Percentiles rank a stretch among this genome's conserved stretches.
phyloP scores from a whole-genome alignment of 1,140 invertebrate genomes.

The Nasonia vitripennis region DNA sequence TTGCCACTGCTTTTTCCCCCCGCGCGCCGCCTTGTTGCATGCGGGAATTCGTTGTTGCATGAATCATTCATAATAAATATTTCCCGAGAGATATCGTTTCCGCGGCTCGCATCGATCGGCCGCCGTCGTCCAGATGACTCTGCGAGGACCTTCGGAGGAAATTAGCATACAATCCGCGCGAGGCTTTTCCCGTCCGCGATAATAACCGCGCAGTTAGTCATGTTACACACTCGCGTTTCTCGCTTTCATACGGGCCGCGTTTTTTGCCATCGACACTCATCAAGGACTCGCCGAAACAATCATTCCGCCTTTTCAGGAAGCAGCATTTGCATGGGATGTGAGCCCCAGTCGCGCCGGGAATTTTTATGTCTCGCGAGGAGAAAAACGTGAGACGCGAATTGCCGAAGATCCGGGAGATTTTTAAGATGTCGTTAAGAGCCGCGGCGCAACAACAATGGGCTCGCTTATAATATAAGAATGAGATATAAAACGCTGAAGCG shows the following conservation, averaged over 20 bases:
- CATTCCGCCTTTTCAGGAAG: constrained; percentile 54
- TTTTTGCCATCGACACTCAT: constrained; percentile 14
- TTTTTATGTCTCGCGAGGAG: constrained; percentile 40
- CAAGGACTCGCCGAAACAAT: constrained; percentile 57
- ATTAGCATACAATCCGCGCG: constrained; percentile 60
- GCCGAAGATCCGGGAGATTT: constrained; percentile 41
- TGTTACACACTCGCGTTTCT: constrained; percentile 28
- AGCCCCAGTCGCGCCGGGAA: constrained; percentile 25
- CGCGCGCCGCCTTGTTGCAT: too few species aligned
- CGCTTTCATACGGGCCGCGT: constrained; percentile 16
- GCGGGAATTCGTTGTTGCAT: background rate
- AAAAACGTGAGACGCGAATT: constrained; percentile 44
- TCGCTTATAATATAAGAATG: constrained; percentile 27
- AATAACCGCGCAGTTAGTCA: constrained; percentile 56
- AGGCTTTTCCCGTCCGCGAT: constrained; percentile 53
- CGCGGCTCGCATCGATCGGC: too few species aligned
- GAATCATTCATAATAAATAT: constrained; percentile 30
- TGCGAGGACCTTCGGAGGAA: constrained; percentile 46
- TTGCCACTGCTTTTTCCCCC: background rate
- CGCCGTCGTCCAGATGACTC: constrained; percentile 23
- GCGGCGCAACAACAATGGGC: constrained; percentile 40
- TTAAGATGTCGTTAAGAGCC: constrained; percentile 32
- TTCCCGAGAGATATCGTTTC: background rate
- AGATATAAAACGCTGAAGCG: background rate
- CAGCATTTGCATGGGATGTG: constrained; percentile 55